Evolutionary conservation across 1,140 invertebrate species (phyloP), one percentile per base, ranked within the genome.

Genomic region (Lanistes nyassanus): DNA sequence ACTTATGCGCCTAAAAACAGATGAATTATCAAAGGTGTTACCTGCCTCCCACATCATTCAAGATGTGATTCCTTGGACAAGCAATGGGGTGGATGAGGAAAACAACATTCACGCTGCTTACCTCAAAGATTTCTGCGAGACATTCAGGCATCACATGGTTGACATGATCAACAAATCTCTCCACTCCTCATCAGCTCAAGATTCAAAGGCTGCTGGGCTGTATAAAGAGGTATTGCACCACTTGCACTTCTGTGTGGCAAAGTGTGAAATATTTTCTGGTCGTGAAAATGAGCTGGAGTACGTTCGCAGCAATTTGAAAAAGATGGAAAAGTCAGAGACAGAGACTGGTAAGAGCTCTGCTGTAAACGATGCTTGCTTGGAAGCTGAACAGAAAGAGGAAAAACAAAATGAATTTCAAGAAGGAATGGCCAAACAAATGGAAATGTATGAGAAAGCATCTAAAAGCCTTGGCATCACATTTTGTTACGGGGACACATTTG

Each of bases 211-310:
- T 31, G 53, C 72, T 58, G 60, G 60, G n/a, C 21, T 76, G 21
- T 79, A 69, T 47, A 77, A 97, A 6, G 97, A 99, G 90, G 95
- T 98, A 69, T 90, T 98, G n/a, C 96, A 98, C 85, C 97, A 98
- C 92, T 91, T 98, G 13, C 95, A 97, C 82, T 96, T 96, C 58
- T 97, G 96, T 83, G 26, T 34, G 9, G 60, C 68, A 9, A 79
- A 78, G 70, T 75, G 79, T 53, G n/a, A 73, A 36, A 26, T 56
- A 29, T 83, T 83, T 31, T 85, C 79, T 80, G 84, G 84, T 23
- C 78, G 79, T 47, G 79, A 81, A 16, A 69, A 75, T 13, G 37
- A 79, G 19, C 76, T 85, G 23, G 60, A 79, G n/a, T 60, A 68
- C 34, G 64, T 83, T 6, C 58, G 79, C 51, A 69, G 42, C 36